Percentiles rank a stretch among this genome's conserved stretches.
Evolutionary conservation across 2,888 invertebrate species (phyloP).

Genomic region (Alitta virens): DNA sequence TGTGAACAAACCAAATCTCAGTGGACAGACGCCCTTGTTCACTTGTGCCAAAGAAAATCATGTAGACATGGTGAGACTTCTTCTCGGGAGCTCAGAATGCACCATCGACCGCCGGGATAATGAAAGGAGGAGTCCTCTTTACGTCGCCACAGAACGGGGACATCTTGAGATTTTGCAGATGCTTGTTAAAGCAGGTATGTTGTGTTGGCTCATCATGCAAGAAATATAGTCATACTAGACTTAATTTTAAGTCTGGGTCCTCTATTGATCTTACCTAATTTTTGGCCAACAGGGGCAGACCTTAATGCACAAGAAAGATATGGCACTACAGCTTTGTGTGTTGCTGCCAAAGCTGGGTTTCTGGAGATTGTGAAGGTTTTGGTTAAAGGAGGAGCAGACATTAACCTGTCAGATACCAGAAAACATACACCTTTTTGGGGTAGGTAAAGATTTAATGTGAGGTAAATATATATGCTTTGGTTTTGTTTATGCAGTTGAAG

Average conservation of each 20-base stretch:
- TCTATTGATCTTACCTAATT: too few species aligned
- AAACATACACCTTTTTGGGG: conserved; percentile 6
- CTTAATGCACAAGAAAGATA: conserved; percentile 38
- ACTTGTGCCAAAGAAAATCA: background rate
- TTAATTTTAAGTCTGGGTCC: too few species aligned
- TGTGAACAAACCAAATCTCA: conserved; percentile 29
- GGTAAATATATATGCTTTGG: too few species aligned
- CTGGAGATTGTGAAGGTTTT: conserved; percentile 38
- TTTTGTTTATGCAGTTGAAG: too few species aligned
- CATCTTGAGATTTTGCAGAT: background rate
- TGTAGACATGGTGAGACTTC: background rate
- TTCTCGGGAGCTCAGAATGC: background rate
- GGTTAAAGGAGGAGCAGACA: conserved; percentile 40
- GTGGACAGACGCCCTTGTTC: conserved; percentile 1
- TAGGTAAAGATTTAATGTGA: background rate
- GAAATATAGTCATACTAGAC: too few species aligned
- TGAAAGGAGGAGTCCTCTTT: background rate
- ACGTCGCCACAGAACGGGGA: background rate
- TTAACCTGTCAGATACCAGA: conserved; percentile 28
- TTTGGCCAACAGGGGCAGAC: conserved; percentile 39
- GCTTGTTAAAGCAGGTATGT: background rate
- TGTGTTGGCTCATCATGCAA: too few species aligned
- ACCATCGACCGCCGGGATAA: background rate
- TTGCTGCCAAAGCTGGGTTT: conserved; percentile 40
- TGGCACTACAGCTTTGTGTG: conserved; percentile 41